Conservation (phyloP, 2,113 vertebrate genomes). For the Saguinus imperator region DNA sequence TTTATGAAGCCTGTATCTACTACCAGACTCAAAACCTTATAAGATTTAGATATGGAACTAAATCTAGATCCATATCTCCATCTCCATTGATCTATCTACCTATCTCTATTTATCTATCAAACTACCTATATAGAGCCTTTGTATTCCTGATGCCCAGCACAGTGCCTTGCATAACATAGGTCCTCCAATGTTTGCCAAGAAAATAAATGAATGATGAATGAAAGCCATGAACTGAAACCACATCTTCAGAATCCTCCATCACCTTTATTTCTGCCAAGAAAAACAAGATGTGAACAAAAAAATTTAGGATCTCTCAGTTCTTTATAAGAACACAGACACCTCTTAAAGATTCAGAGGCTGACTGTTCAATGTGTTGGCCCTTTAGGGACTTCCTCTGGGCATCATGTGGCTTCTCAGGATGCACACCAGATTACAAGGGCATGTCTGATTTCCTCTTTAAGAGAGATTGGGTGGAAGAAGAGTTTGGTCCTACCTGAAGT, state of each 20-base stretch:
- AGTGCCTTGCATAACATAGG: not conserved
- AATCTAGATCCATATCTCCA: too few species aligned
- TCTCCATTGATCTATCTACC: too few species aligned
- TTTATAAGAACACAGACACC: not conserved
- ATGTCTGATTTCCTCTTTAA: not conserved
- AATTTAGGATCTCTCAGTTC: not conserved
- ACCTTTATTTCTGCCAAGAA: slow-evolving; percentile 10
- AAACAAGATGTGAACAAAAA: not conserved
- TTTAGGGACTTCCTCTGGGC: not conserved
- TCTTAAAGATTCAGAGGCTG: not conserved
- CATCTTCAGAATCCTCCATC: not conserved
- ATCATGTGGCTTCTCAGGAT: not conserved
- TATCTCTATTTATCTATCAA: not conserved
- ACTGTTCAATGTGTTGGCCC: not conserved
- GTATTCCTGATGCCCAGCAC: too few species aligned
- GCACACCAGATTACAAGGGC: not conserved
- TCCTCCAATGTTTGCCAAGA: not conserved
- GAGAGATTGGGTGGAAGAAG: not conserved
- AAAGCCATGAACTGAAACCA: not conserved
- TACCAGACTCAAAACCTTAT: not conserved
- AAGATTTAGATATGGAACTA: not conserved
- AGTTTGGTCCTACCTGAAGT: not conserved
- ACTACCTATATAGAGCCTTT: not conserved
- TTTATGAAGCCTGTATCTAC: not conserved
- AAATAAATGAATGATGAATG: not conserved